phyloP scores from a whole-genome alignment of 2,888 invertebrate species.

The Thumatha senex region DNA sequence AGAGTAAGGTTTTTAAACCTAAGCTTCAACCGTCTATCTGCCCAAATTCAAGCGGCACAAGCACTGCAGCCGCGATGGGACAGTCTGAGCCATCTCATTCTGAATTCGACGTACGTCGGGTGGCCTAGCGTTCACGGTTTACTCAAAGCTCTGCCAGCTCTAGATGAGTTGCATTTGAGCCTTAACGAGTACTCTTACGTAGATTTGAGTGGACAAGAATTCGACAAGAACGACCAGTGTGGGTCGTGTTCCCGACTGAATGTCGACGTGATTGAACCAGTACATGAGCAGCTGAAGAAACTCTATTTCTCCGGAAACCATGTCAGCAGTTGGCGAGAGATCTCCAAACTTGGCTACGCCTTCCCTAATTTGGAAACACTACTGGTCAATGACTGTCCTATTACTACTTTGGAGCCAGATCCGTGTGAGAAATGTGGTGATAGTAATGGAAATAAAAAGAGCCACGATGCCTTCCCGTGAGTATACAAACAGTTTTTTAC shows the following conservation, averaged over 20 bases:
- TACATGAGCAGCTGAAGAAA: constrained; percentile 88
- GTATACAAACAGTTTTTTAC: constrained; percentile 37
- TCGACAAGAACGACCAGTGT: constrained; percentile 65
- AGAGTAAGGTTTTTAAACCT: constrained; percentile 95
- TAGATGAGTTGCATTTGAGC: constrained; percentile 96
- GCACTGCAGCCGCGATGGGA: constrained; percentile 78
- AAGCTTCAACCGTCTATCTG: constrained; percentile 93
- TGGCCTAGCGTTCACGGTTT: constrained; percentile 93
- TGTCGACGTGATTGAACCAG: constrained; percentile 60
- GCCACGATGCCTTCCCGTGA: constrained; percentile 85
- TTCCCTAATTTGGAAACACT: constrained; percentile 94
- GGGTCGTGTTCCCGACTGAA: constrained; percentile 69
- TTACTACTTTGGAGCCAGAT: constrained; percentile 85
- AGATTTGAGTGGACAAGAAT: constrained; percentile 82
- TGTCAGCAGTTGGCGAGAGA: constrained; percentile 92
- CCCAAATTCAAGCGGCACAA: constrained; percentile 85
- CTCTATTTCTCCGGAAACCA: constrained; percentile 95
- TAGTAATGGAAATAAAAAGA: constrained; percentile 76
- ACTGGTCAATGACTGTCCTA: constrained; percentile 93
- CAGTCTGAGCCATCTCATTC: constrained; percentile 89
- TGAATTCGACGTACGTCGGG: constrained; percentile 94
- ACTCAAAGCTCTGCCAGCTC: constrained; percentile 88
- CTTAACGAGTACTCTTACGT: constrained; percentile 94
- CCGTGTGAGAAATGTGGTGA: constrained; percentile 83
- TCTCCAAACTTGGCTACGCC: constrained; percentile 91